Base-by-base conservation (phyloP, 2,888 invertebrate species). In the Chromoteleia sp. region DNA sequence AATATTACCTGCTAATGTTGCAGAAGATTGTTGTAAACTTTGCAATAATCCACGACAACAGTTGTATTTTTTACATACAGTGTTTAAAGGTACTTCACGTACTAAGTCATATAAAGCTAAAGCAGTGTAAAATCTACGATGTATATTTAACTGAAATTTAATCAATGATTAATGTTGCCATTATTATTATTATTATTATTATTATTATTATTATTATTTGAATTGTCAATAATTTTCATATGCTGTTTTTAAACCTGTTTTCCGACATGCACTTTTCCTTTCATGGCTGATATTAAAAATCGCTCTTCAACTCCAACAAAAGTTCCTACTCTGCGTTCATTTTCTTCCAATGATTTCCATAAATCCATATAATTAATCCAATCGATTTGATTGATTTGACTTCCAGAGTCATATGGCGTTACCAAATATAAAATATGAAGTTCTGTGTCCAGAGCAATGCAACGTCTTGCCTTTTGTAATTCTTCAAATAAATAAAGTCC, bases 381-480 rank as follows among this genome's bases (percentile, higher is more conserved):
- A 89, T 99, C 97, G 54, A 87, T 95, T 93, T 74, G 94, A 94
- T 93, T 96, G 94, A 93, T 86, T 85, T 97, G 96, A 88, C 95
- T 95, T 86, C 96, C 95, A 21, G 97, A 95, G 90, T 96, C 97
- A 82, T 97, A 96, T 0, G 99, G 99, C 1, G 99, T 99, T 41
- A 98, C 98, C 87, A 98, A 93, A 92, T 99, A 99, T 54, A 99
- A 95, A 41, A 99, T 94, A 92, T 99, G 99, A 1, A 99, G 93
- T 87, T 99, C 99, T 67, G 97, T 97, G 90, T 98, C 98, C 8
- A 99, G 92, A 0, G 98, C 98, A 89, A 99, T 96, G 88, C 97
- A 96, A 86, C 96, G 95, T 6, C 98, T 94, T 0, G 99, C 98
- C 91, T 95, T 96, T 91, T 97, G 96, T 21, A 99, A 92, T 91